phyloP scores from a whole-genome alignment of 2,888 invertebrate species.

The Hoplodrina ambigua region DNA sequence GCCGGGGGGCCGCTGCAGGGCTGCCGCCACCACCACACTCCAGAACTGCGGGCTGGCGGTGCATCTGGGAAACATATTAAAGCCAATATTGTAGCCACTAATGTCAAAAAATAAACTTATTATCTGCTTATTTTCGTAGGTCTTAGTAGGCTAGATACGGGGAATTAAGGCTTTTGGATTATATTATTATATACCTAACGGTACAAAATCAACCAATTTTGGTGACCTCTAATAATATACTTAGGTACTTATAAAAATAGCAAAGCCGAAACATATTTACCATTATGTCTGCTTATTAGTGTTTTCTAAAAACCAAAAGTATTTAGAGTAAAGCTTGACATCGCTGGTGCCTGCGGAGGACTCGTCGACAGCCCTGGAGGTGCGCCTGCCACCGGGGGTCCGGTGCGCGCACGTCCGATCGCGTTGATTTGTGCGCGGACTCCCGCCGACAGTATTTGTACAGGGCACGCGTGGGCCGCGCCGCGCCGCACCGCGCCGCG shows the following conservation, averaged over 20 bases:
- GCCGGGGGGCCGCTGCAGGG: conserved; percentile 80
- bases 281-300: not conserved
- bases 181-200: not conserved
- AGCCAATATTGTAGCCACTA: not conserved
- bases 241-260: not conserved
- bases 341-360: not conserved
- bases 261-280: not conserved
- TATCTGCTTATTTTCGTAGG: not conserved
- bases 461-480: conserved; percentile 77
- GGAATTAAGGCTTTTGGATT: not conserved
- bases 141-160: not conserved
- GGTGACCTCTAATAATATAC: not conserved
- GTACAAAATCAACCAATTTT: not conserved
- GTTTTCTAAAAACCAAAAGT: not conserved
- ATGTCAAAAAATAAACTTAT: not conserved
- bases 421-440: conserved; percentile 88
- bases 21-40: conserved; percentile 60
- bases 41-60: not conserved
- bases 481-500: conserved; percentile 61
- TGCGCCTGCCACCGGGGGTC: conserved; percentile 78
- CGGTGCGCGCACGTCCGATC: conserved; percentile 75
- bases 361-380: conserved; percentile 73
- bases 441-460: conserved; percentile 88
- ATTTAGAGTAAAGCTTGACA: not conserved
- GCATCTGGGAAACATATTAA: conserved; percentile 30